A percentile compares a stretch with the other conserved stretches of the same genome.
Conservation (phyloP, 2,888 invertebrate species). For the Cheilosia scutellata region DNA sequence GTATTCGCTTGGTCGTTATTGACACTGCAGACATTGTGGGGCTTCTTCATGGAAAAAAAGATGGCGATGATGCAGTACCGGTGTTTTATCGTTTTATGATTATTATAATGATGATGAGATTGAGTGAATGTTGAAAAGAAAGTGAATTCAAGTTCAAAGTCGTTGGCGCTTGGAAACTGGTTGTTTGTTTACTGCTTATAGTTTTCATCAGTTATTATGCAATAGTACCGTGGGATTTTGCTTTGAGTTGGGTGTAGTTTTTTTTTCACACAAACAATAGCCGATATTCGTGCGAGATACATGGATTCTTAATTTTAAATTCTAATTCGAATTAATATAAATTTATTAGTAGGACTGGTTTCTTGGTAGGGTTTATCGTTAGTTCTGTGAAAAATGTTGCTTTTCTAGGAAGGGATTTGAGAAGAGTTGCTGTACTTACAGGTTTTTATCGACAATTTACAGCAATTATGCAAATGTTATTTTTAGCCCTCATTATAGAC, state of each 20-base stretch:
- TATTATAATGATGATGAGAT: not conserved
- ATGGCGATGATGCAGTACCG: conserved; percentile 27
- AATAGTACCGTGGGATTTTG: not conserved
- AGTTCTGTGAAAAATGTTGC: not conserved
- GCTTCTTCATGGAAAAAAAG: not conserved
- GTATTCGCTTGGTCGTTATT: conserved; percentile 15
- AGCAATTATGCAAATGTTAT: too few species aligned
- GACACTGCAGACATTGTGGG: conserved; percentile 24
- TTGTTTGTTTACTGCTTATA: conserved; percentile 8
- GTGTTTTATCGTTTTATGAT: not conserved
- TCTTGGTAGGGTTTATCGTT: not conserved
- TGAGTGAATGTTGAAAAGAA: conserved; percentile 41
- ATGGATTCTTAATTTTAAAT: not conserved
- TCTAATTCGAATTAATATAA: not conserved
- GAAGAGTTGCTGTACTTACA: not conserved
- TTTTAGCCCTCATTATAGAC: too few species aligned
- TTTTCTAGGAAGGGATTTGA: not conserved
- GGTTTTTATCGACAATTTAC: too few species aligned
- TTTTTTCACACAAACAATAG: not conserved
- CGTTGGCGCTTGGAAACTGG: conserved; percentile 43
- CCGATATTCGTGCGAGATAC: not conserved
- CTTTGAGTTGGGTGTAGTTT: not conserved
- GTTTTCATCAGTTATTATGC: not conserved
- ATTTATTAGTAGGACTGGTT: not conserved
- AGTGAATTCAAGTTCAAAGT: conserved; percentile 72